Conservation (phyloP, 1,140 invertebrate genomes). For the Rhopalosiphum padi region DNA sequence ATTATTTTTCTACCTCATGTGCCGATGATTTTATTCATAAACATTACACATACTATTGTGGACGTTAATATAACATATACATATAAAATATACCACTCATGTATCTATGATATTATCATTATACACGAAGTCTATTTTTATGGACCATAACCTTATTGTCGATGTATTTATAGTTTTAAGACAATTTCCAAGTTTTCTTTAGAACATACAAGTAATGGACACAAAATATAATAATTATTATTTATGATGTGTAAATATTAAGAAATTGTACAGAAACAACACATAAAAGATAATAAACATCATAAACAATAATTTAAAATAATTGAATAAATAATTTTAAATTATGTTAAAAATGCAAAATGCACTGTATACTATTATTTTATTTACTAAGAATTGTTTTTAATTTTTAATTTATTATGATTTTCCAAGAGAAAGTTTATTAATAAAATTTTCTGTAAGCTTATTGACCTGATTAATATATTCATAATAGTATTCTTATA, state of each 20-base stretch:
- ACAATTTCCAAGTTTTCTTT: constrained; percentile 12
- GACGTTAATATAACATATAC: not conserved
- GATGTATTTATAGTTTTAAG: not conserved
- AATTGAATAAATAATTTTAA: not conserved
- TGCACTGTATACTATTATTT: not conserved
- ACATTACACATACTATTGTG: not conserved
- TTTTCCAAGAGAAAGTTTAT: no score
- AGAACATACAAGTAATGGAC: not conserved
- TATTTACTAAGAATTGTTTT: no score
- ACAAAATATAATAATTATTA: not conserved
- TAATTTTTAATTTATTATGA: no score
- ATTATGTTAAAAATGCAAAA: not conserved
- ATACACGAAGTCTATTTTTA: not conserved
- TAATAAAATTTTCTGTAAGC: no score
- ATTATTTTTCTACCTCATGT: not conserved
- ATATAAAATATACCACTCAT: not conserved
- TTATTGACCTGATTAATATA: no score
- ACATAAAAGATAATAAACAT: not conserved
- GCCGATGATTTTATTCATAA: not conserved
- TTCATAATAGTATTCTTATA: no score
- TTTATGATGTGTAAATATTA: not conserved
- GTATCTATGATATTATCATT: not conserved
- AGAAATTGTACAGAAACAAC: not conserved
- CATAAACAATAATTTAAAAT: not conserved
- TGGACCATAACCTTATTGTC: not conserved